Evolutionary conservation across 2,888 invertebrate species (phyloP).

Genomic region (Folsomia candida): DNA sequence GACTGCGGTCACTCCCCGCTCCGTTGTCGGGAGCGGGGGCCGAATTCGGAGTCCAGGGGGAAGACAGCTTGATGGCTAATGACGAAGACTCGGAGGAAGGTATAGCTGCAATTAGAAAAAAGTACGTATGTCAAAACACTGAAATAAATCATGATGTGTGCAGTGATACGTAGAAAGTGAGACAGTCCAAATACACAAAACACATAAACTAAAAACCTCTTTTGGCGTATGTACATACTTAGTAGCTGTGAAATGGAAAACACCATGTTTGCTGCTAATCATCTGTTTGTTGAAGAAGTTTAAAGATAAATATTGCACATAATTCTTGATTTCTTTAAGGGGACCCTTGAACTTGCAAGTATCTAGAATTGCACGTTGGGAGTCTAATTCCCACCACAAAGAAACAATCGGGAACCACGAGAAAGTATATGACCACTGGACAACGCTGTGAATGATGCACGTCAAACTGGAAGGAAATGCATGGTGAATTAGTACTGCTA

Average conservation of each 20-base stretch:
- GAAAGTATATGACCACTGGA: background rate
- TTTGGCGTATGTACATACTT: background rate
- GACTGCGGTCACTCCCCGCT: constrained; percentile 78
- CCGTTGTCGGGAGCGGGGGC: constrained; percentile 82
- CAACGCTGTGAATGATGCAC: background rate
- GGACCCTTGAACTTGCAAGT: no score
- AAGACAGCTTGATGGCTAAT: constrained; percentile 81
- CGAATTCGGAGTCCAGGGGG: constrained; percentile 90
- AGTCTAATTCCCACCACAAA: background rate
- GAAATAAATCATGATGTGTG: no score
- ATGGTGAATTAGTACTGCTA: background rate
- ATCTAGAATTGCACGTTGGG: no score
- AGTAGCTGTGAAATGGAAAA: background rate
- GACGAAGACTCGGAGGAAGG: constrained; percentile 5
- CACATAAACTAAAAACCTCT: no score
- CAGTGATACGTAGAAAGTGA: no score
- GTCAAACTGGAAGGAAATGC: background rate
- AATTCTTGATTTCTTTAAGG: background rate
- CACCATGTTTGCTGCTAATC: background rate
- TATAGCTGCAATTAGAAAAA: background rate
- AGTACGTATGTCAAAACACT: background rate
- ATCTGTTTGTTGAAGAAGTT: no score
- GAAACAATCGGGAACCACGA: background rate
- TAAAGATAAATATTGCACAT: background rate
- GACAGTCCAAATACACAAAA: no score